phyloP scores from a whole-genome alignment of 2,888 invertebrate species.

The Chironomus tentans region DNA sequence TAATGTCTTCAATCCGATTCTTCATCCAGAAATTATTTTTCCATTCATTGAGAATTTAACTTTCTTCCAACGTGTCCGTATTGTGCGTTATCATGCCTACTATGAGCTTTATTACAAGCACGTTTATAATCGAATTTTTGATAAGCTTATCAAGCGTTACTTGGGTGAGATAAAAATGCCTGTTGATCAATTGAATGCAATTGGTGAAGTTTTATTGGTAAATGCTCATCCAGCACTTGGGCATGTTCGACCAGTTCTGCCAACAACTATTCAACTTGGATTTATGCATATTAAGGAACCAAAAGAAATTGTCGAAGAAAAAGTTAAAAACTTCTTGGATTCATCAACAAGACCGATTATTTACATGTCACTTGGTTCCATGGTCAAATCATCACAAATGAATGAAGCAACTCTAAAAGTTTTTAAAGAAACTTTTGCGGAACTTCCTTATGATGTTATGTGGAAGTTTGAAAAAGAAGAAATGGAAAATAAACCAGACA shows the following conservation, averaged over 20 bases:
- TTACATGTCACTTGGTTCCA: conserved; percentile 33
- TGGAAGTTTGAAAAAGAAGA: conserved; percentile 39
- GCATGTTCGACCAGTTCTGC: background rate
- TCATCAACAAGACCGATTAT: background rate
- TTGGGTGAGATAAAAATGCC: background rate
- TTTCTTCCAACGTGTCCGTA: conserved; percentile 35
- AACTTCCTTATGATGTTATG: conserved; percentile 37
- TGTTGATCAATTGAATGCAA: background rate
- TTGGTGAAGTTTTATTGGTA: background rate
- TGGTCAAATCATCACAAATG: conserved; percentile 35
- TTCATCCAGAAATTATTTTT: conserved; percentile 45
- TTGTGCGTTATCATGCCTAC: background rate
- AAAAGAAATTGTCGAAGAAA: background rate
- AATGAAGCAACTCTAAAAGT: conserved; percentile 34
- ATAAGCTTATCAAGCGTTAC: background rate
- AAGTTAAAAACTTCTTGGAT: background rate
- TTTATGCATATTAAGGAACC: background rate
- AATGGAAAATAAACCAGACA: conserved; percentile 34
- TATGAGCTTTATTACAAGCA: conserved; percentile 11
- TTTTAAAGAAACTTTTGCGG: conserved; percentile 35
- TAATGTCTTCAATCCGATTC: conserved; percentile 43
- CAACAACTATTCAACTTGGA: background rate
- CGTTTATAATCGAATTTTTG: background rate
- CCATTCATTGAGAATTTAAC: conserved; percentile 39
- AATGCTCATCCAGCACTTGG: background rate